Conservation (phyloP, 2,888 invertebrate species). For the Heliconius hortense region DNA sequence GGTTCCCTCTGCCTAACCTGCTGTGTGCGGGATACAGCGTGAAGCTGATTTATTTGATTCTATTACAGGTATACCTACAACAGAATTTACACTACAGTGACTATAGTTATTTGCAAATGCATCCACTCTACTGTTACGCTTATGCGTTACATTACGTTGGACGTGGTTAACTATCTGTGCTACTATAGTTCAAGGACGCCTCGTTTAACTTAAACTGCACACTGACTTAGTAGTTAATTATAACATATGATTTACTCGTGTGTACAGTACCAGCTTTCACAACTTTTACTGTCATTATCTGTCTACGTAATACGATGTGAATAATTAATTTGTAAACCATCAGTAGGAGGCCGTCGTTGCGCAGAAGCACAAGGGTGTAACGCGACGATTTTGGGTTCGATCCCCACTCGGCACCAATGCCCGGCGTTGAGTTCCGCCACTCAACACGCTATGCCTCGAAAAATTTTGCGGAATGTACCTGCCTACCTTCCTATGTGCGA, state of each 20-base stretch:
- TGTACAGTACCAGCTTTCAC: constrained; percentile 37
- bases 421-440: too few species aligned
- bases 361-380: too few species aligned
- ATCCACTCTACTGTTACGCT: constrained; percentile 25
- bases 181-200: constrained; percentile 69
- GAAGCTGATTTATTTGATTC: too few species aligned
- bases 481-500: too few species aligned
- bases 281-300: constrained; percentile 35
- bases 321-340: constrained; percentile 24
- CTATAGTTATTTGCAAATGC: constrained; percentile 24
- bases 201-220: constrained; percentile 45
- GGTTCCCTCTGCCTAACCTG: too few species aligned
- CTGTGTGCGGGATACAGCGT: too few species aligned
- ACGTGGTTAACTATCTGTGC: constrained; percentile 48
- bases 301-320: constrained; percentile 27
- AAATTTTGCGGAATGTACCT: too few species aligned
- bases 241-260: constrained; percentile 9
- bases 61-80: background rate
- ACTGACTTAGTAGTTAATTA: constrained; percentile 27
- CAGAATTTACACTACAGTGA: background rate
- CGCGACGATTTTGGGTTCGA: too few species aligned
- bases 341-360: constrained; percentile 1
- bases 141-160: constrained; percentile 42
- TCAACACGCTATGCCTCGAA: too few species aligned
- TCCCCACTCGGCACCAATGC: too few species aligned